Conservation (phyloP, 64 coral and sea anemone genomes). For the Montipora sp. region DNA sequence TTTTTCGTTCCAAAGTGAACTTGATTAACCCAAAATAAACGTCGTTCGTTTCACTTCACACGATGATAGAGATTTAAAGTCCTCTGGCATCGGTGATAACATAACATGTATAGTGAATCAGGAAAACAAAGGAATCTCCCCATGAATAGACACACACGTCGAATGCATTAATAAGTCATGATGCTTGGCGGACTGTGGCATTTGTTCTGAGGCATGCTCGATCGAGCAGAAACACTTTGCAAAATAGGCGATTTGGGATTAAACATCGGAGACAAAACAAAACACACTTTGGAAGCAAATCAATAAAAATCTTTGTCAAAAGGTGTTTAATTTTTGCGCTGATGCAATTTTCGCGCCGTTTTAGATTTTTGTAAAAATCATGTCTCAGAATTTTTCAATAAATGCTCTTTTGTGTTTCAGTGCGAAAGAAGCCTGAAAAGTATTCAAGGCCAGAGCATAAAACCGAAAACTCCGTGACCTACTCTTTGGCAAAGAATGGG, state of each 20-base stretch:
- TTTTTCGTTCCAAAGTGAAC: neutral
- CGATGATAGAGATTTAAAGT: neutral
- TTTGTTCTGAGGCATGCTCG: constrained; percentile 25
- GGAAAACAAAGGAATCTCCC: neutral
- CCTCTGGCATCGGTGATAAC: neutral
- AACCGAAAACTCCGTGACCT: too few species aligned
- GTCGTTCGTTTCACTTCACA: neutral
- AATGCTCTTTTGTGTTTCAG: too few species aligned
- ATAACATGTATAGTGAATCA: neutral
- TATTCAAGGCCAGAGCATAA: too few species aligned
- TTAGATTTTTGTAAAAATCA: too few species aligned
- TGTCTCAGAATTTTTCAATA: too few species aligned
- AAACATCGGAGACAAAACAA: neutral
- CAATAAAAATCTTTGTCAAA: neutral
- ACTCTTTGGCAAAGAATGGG: too few species aligned
- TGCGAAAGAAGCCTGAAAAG: too few species aligned
- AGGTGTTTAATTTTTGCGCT: too few species aligned
- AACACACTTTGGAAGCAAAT: neutral
- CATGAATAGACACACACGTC: constrained; percentile 21
- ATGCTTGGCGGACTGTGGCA: neutral
- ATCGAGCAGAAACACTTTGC: constrained; percentile 15
- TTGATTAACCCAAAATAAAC: neutral
- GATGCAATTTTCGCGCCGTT: too few species aligned
- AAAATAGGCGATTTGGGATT: neutral
- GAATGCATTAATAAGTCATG: constrained; percentile 28